A percentile compares a stretch with the other conserved stretches of the same genome.
Conservation (phyloP, 2,113 vertebrate genomes). For the Indicator indicator region DNA sequence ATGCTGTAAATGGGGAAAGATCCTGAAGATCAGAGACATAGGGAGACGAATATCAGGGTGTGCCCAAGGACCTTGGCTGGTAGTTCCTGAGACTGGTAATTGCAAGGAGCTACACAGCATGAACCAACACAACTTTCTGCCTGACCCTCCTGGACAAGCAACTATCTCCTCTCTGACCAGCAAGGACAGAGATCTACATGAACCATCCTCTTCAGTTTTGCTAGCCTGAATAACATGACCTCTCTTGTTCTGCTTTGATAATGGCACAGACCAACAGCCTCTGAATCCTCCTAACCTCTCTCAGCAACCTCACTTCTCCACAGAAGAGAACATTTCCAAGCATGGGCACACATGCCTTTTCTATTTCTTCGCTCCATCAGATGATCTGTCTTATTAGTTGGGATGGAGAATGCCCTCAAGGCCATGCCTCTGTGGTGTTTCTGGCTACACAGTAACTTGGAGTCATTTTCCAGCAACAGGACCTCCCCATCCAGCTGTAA, state of each 20-base stretch:
- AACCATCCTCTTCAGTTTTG: not conserved
- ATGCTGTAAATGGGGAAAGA: not conserved
- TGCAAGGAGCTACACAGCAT: not conserved
- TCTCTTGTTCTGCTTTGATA: not conserved
- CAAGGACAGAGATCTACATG: not conserved
- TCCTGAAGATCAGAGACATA: no score
- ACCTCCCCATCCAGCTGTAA: not conserved
- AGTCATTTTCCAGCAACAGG: constrained; percentile 8
- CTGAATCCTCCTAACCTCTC: not conserved
- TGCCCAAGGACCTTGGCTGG: not conserved
- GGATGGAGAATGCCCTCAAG: not conserved
- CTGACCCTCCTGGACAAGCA: not conserved
- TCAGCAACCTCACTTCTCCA: not conserved
- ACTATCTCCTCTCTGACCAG: not conserved
- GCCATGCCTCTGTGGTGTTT: not conserved
- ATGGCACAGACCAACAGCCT: not conserved
- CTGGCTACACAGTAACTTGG: not conserved
- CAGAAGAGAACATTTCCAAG: not conserved
- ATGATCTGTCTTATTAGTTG: not conserved
- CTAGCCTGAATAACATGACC: not conserved
- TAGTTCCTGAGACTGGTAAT: not conserved
- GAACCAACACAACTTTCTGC: not conserved
- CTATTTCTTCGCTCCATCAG: not conserved
- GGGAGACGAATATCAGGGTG: not conserved
- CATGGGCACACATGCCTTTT: not conserved